Evolutionary conservation across 2,113 vertebrate species (phyloP).

Genomic region (Solea senegalensis): DNA sequence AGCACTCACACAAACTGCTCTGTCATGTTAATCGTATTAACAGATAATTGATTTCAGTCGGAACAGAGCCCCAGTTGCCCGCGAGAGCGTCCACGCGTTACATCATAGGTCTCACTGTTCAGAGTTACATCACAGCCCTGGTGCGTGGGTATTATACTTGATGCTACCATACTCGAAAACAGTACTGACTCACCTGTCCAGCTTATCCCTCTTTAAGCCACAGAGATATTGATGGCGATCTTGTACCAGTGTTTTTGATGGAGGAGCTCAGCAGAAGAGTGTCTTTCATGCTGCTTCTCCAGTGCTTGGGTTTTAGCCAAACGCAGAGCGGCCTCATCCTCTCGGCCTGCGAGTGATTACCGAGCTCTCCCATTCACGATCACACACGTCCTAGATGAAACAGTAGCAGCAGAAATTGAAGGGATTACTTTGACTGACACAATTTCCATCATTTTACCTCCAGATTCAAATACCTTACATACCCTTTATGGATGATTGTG

Average conservation of each 20-base stretch:
- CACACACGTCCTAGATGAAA: constrained; percentile 61
- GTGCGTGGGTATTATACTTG: background rate
- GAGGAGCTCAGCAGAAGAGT: constrained; percentile 24
- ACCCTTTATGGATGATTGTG: constrained; percentile 54
- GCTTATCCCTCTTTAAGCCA: background rate
- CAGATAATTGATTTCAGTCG: constrained; percentile 73
- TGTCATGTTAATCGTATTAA: constrained; percentile 72
- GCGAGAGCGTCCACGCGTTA: constrained; percentile 12
- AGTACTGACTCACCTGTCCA: background rate
- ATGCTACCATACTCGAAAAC: background rate
- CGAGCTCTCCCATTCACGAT: constrained; percentile 42
- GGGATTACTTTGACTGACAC: constrained; percentile 74
- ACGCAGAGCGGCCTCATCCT: constrained; percentile 47
- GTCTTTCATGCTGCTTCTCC: constrained; percentile 44
- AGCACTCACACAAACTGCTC: constrained; percentile 34
- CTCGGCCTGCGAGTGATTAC: constrained; percentile 65
- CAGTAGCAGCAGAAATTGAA: constrained; percentile 63
- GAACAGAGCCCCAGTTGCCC: constrained; percentile 38
- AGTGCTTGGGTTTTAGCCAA: constrained; percentile 56
- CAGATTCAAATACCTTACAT: constrained; percentile 41
- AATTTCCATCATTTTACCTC: constrained; percentile 44
- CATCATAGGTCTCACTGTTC: constrained; percentile 14
- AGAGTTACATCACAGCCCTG: background rate
- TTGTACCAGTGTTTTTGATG: constrained; percentile 22
- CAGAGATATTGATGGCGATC: constrained; percentile 4